Conservation (phyloP, 1,140 invertebrate genomes). For the Apis florea region DNA sequence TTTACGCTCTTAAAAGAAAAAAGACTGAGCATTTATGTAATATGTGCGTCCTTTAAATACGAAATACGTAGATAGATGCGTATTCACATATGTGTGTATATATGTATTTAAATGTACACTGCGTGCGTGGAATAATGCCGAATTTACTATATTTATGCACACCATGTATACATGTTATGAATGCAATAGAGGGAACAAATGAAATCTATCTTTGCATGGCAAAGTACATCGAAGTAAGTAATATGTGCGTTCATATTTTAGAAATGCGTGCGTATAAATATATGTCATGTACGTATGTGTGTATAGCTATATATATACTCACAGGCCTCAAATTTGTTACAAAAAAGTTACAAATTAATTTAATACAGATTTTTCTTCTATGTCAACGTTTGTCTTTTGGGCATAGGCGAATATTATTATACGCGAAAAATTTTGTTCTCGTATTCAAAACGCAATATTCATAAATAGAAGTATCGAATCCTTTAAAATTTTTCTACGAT, state of each 20-base stretch:
- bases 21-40: slow-evolving; percentile 58
- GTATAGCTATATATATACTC: slow-evolving; percentile 18
- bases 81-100: slow-evolving; percentile 58
- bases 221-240: slow-evolving; percentile 22
- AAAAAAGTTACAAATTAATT: slow-evolving; percentile 23
- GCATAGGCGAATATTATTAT: slow-evolving; percentile 13
- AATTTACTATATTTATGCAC: slow-evolving; percentile 33
- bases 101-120: slow-evolving; percentile 63
- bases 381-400: slow-evolving; percentile 14
- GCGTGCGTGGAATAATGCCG: slow-evolving; percentile 48
- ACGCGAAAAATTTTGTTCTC: slow-evolving; percentile 8
- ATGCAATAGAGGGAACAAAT: slow-evolving; percentile 30
- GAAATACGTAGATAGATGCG: slow-evolving; percentile 57
- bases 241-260: slow-evolving; percentile 27
- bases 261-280: slow-evolving; percentile 25
- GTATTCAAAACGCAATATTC: not conserved
- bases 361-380: slow-evolving; percentile 24
- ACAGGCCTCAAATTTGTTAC: slow-evolving; percentile 45
- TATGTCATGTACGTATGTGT: slow-evolving; percentile 15
- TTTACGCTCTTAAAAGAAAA: slow-evolving; percentile 48
- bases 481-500: slow-evolving; percentile 18
- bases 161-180: slow-evolving; percentile 21
- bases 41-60: slow-evolving; percentile 53
- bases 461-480: not conserved
- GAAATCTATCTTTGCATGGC: slow-evolving; percentile 10